Conservation (phyloP, 2,797 vertebrate species). For the Pseudochromis fuscus region DNA sequence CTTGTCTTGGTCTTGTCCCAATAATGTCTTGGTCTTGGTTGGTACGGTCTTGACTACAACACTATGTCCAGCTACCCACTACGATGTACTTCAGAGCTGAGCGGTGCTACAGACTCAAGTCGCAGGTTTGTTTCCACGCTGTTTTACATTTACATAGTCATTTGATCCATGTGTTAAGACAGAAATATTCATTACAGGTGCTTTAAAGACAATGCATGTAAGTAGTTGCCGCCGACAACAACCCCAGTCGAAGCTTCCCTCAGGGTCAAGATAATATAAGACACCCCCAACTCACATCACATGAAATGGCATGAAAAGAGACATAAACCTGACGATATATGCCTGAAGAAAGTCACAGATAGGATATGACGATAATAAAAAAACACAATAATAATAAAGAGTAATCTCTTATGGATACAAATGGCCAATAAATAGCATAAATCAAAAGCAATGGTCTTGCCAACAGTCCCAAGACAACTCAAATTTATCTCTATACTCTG, state of each 20-base stretch:
- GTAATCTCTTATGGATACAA: slow-evolving; percentile 81
- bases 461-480: slow-evolving; percentile 79
- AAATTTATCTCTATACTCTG: slow-evolving; percentile 88
- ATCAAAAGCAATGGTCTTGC: slow-evolving; percentile 80
- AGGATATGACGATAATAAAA: slow-evolving; percentile 61
- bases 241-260: slow-evolving; percentile 28
- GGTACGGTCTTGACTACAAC: no score
- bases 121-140: neutral
- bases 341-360: slow-evolving; percentile 56
- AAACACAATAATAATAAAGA: slow-evolving; percentile 83
- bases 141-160: neutral
- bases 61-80: neutral
- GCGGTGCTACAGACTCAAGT: neutral
- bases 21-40: no score
- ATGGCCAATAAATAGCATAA: slow-evolving; percentile 81
- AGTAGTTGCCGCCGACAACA: slow-evolving; percentile 22
- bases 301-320: slow-evolving; percentile 52
- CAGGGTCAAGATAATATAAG: slow-evolving; percentile 64
- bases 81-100: no score
- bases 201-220: slow-evolving; percentile 26
- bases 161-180: slow-evolving; percentile 1
- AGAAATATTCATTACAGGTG: neutral
- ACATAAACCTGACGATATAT: slow-evolving; percentile 67
- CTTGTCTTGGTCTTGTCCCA: no score
- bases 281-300: slow-evolving; percentile 36